Evolutionary conservation across 2,888 invertebrate genomes (phyloP).

Genomic region (Clitarchus hookeri): DNA sequence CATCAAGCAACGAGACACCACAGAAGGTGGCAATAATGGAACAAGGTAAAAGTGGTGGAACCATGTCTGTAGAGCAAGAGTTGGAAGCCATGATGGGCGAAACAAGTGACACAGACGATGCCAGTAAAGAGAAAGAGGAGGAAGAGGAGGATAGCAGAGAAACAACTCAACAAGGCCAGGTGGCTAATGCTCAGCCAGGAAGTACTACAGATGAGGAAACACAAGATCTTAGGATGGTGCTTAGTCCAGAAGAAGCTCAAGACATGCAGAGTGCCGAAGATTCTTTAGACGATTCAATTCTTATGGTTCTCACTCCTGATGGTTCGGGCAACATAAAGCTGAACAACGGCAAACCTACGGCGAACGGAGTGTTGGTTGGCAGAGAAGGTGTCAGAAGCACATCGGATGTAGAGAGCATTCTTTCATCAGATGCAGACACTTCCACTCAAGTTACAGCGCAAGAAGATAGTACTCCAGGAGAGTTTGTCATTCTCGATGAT

Average conservation of each 20-base stretch:
- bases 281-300: constrained; percentile 30
- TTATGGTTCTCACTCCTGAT: constrained; percentile 32
- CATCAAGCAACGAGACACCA: constrained; percentile 20
- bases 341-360: neutral
- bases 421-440: neutral
- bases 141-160: neutral
- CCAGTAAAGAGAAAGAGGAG: constrained; percentile 17
- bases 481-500: constrained; percentile 9
- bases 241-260: constrained; percentile 33
- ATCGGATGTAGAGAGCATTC: neutral
- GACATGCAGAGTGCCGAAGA: constrained; percentile 26
- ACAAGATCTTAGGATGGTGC: constrained; percentile 34
- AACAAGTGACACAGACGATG: constrained; percentile 36
- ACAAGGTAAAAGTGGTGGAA: neutral
- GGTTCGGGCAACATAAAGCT: constrained; percentile 23
- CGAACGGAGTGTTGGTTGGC: neutral
- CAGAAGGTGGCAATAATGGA: constrained; percentile 4
- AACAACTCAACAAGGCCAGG: neutral
- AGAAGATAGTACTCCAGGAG: neutral
- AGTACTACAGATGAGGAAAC: constrained; percentile 31
- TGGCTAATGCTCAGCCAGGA: constrained; percentile 16
- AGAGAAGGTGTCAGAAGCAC: neutral
- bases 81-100: constrained; percentile 46
- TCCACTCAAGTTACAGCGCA: neutral
- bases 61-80: constrained; percentile 44